Conservation (phyloP, 2,888 invertebrate species). For the Chaetogeoica ovagalla region DNA sequence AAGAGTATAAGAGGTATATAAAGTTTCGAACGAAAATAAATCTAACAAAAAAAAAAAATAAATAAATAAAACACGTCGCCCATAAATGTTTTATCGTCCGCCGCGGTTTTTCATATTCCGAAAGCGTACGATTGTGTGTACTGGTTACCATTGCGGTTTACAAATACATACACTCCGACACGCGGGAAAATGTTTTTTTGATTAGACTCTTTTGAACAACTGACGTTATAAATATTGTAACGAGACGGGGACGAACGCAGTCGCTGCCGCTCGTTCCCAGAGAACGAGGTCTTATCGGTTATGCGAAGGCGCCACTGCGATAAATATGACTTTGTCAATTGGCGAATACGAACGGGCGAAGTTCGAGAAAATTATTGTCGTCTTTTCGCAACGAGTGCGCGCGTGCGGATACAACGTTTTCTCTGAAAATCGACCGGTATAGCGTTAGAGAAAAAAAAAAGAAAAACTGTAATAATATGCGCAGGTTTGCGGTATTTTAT, state of each 20-base stretch:
- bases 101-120: slow-evolving; percentile 40
- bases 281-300: slow-evolving; percentile 1
- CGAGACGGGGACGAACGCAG: background rate
- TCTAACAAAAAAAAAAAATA: slow-evolving; percentile 7
- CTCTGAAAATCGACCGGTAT: too few relatives aligned
- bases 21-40: slow-evolving; percentile 40
- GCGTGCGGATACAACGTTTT: too few relatives aligned
- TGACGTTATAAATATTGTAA: slow-evolving; percentile 48
- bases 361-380: too few relatives aligned
- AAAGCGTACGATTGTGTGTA: slow-evolving; percentile 10
- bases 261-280: background rate
- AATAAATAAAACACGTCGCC: slow-evolving; percentile 21
- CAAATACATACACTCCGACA: background rate
- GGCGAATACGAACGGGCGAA: too few relatives aligned
- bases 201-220: slow-evolving; percentile 37
- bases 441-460: too few relatives aligned
- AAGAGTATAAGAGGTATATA: slow-evolving; percentile 18
- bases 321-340: too few relatives aligned
- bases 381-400: too few relatives aligned
- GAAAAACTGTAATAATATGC: too few relatives aligned
- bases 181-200: slow-evolving; percentile 35
- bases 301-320: slow-evolving; percentile 1
- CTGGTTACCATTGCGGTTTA: slow-evolving; percentile 24
- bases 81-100: slow-evolving; percentile 45
- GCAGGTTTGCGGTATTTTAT: too few relatives aligned